These are phyloP conservation scores for Drosophila formosana DNA, from an alignment of 2,888 invertebrate species.

Conservation along the genomic window DNA sequence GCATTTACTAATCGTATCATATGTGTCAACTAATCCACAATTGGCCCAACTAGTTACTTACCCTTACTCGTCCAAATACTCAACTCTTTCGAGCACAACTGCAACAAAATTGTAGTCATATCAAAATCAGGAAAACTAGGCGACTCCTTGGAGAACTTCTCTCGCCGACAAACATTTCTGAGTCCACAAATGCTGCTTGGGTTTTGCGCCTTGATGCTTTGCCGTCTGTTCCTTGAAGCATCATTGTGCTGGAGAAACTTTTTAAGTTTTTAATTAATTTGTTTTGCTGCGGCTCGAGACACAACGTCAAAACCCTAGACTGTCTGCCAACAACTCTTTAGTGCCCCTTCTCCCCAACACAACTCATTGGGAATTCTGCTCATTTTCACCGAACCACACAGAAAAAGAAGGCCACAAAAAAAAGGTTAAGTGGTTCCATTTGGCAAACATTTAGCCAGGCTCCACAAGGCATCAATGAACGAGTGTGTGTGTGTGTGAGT, in stretches of 20 bases:
- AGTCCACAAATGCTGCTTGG: conserved; percentile 17
- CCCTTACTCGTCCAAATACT: background rate
- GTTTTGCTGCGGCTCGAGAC: conserved; percentile 64
- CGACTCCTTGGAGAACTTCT: background rate
- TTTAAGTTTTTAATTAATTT: conserved; percentile 79
- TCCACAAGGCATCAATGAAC: conserved; percentile 53
- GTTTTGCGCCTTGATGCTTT: background rate
- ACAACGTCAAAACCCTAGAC: conserved; percentile 18
- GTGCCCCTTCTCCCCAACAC: background rate
- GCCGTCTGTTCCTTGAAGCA: conserved; percentile 2
- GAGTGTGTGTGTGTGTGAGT: conserved; percentile 58
- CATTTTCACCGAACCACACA: conserved; percentile 57
- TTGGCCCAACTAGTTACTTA: too few species aligned
- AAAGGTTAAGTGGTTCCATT: conserved; percentile 80
- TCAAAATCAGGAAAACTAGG: background rate
- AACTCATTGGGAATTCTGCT: conserved; percentile 30
- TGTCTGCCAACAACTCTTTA: conserved; percentile 7
- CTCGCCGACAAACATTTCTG: conserved; percentile 16
- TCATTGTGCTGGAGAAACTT: conserved; percentile 51
- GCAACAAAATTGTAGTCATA: background rate
- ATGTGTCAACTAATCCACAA: background rate
- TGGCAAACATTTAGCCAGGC: conserved; percentile 76
- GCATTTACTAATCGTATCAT: background rate
- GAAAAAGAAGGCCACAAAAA: conserved; percentile 37
- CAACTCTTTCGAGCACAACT: background rate